Base-by-base conservation (phyloP, 2,113 vertebrate genomes). In the Sturnus vulgaris region DNA sequence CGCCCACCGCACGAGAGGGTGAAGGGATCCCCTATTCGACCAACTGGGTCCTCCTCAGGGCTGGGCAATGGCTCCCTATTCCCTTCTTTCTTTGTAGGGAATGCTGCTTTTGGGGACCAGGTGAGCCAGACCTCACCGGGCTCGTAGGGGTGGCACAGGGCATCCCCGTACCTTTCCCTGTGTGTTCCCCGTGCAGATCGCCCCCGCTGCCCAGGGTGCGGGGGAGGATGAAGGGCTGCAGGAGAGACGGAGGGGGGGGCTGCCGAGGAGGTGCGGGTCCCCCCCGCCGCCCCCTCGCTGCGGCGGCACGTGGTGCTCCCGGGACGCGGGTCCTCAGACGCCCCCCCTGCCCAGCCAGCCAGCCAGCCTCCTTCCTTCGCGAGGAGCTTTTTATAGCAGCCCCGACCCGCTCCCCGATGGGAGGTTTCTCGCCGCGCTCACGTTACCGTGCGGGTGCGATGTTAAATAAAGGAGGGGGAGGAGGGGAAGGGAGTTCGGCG, bases 381-480 rank as follows among this genome's bases (percentile, higher is more conserved):
- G 15, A 57, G 40, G 63, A 92, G 90, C 88, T 95, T 95, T 95
- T 92, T 90, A 78, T 95, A 96, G 94, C 88, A 63, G 33, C 75
- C 21, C 53, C 30, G 77, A 42, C 46, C 27, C 60, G 66, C 76
- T 77, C 55, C 82, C 31, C 71, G 12, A 57, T 14, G 75, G 57
- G 60, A 81, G 49, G 24, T 21, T 78, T 60, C 75, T 89, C 82
- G 42, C 73, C 46, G 42, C 77, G 42, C 90, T 88, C 94, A 60
- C 87, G 83, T 82, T 94, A 33, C 60, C 12, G 50, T 22, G 44
- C 56, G 68, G 68, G 92, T 84, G 93, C 64, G 46, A 23, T 55
- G 72, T 59, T 72, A 72, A 76, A 80, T 76, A 66, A 59, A 86
- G 78, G 20, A 59, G 39, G 33, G 61, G 88, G 76, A 63, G 80